phyloP scores from a whole-genome alignment of 2,797 vertebrate genomes.

The Dermochelys coriacea region DNA sequence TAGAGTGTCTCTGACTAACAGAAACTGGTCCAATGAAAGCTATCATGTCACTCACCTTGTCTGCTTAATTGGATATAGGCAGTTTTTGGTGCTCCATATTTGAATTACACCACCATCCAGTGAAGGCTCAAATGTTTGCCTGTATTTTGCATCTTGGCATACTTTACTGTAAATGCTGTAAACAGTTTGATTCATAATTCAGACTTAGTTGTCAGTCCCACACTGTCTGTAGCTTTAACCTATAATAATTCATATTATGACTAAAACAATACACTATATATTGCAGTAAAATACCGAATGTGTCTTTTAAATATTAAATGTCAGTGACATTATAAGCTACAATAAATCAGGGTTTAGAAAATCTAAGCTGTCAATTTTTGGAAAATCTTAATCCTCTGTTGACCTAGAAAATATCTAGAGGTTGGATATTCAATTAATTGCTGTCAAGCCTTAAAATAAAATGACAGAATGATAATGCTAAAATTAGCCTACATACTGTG shows the following conservation, averaged over 20 bases:
- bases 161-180: not conserved
- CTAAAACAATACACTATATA: not conserved
- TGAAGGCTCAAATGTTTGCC: not conserved
- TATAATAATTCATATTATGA: not conserved
- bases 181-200: not conserved
- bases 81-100: not conserved
- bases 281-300: not conserved
- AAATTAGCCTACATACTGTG: not conserved
- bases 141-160: not conserved
- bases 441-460: not conserved
- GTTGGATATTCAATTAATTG: not conserved
- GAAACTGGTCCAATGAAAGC: too few relatives aligned
- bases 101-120: too few relatives aligned
- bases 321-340: not conserved
- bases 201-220: rapidly evolving
- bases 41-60: not conserved
- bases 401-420: not conserved
- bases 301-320: not conserved
- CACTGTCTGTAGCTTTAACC: not conserved
- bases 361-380: not conserved
- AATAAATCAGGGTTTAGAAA: not conserved
- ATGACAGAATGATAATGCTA: not conserved
- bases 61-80: not conserved
- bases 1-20: not conserved
- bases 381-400: not conserved